Evolutionary conservation across 2,888 invertebrate species (phyloP).

Genomic region (Noctua comes): DNA sequence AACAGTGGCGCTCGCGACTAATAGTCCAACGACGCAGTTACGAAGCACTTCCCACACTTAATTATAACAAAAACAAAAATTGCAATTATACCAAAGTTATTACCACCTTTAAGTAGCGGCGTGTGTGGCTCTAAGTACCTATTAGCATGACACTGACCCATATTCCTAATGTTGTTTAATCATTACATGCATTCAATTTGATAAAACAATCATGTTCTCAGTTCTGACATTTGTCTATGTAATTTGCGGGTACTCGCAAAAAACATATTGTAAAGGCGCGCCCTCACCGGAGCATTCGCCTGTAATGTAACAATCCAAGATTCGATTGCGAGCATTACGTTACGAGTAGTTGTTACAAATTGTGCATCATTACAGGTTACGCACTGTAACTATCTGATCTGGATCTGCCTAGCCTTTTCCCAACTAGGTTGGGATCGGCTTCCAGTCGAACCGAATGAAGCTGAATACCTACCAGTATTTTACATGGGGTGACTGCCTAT

Average conservation of each 20-base stretch:
- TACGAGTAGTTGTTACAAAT: neutral
- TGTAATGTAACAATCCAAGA: neutral
- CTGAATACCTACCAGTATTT: too few species aligned
- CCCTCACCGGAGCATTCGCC: neutral
- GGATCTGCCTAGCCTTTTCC: too few species aligned
- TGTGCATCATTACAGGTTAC: neutral
- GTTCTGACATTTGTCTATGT: conserved; percentile 27
- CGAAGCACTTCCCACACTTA: neutral
- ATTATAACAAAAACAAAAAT: conserved; percentile 15
- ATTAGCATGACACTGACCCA: conserved; percentile 57
- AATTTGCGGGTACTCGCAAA: conserved; percentile 32
- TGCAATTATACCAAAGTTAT: conserved; percentile 14
- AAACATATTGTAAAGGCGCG: conserved; percentile 4
- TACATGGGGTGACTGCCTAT: too few species aligned
- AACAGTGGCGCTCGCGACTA: neutral
- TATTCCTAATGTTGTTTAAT: conserved; percentile 47
- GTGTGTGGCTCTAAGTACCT: conserved; percentile 25
- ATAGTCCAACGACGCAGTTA: neutral
- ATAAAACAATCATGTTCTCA: conserved; percentile 33
- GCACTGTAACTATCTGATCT: neutral
- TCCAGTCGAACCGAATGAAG: too few species aligned
- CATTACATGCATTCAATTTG: conserved; percentile 41
- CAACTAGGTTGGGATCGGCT: too few species aligned
- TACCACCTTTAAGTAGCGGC: neutral
- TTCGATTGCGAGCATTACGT: neutral